phyloP scores from a whole-genome alignment of 1,140 invertebrate genomes.

The Metaphire vulgaris region DNA sequence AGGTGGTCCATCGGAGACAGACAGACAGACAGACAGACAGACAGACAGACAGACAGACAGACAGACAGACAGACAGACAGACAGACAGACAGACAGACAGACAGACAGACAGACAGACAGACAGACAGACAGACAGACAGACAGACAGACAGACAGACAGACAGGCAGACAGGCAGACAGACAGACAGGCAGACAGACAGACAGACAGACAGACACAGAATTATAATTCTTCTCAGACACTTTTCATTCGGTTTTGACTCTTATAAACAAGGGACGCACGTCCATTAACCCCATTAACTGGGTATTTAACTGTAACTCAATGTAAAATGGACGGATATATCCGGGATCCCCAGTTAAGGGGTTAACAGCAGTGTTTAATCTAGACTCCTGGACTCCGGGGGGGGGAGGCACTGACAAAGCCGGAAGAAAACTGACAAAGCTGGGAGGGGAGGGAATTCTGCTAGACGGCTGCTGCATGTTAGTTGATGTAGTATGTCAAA shows the following conservation, averaged over 20 bases:
- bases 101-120: not conserved
- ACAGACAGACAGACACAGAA: not conserved
- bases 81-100: not conserved
- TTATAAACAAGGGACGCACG: no score
- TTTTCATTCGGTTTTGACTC: no score
- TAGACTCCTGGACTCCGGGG: no score
- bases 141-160: not conserved
- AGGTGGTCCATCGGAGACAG: no score
- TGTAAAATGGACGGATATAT: no score
- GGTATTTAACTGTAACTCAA: no score
- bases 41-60: not conserved
- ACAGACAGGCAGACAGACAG: not conserved
- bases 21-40: not conserved
- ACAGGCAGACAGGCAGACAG: not conserved
- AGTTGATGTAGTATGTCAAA: no score
- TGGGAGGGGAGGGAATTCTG: no score
- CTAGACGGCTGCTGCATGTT: no score
- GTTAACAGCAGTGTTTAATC: no score
- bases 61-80: not conserved
- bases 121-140: not conserved
- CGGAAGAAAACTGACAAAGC: not conserved
- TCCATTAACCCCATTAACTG: no score
- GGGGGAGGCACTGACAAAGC: not conserved
- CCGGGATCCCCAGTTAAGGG: no score
- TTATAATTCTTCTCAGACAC: not conserved